A percentile compares a stretch with the other conserved stretches of the same genome.
phyloP scores from a whole-genome alignment of 2,888 invertebrate species.

The Apamea anceps region DNA sequence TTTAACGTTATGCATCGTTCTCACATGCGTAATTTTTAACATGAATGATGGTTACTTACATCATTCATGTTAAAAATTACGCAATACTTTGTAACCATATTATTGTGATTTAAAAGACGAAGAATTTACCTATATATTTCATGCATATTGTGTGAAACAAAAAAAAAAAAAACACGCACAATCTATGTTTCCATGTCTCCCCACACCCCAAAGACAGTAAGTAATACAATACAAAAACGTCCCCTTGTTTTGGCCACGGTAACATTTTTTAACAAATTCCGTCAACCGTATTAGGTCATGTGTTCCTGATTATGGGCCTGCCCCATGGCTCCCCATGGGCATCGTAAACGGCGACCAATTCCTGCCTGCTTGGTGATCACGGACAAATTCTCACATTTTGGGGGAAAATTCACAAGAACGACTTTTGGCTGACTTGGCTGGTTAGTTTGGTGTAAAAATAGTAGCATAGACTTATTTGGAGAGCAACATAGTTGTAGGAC shows the following conservation, averaged over 20 bases:
- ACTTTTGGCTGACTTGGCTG: constrained; percentile 24
- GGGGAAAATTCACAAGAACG: constrained; percentile 27
- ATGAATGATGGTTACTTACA: too few relatives aligned
- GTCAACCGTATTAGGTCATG: constrained; percentile 31
- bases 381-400: constrained; percentile 31
- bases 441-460: background rate
- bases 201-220: background rate
- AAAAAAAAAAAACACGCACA: background rate
- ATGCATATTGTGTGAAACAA: too few relatives aligned
- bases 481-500: background rate
- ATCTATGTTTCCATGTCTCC: background rate
- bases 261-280: constrained; percentile 56
- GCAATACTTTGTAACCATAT: too few relatives aligned
- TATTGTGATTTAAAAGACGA: too few relatives aligned
- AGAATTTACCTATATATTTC: too few relatives aligned
- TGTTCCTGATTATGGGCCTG: constrained; percentile 42
- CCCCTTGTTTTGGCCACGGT: constrained; percentile 18
- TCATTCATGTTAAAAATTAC: too few relatives aligned
- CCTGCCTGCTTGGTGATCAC: constrained; percentile 42
- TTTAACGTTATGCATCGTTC: too few relatives aligned
- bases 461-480: background rate
- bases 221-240: constrained; percentile 12
- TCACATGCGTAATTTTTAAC: too few relatives aligned
- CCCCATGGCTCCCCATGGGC: constrained; percentile 51
- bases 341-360: constrained; percentile 57